Evolutionary conservation across 2,113 vertebrate species (phyloP), one percentile per base, ranked within the genome.

Genomic region (Bubo blakistoni): DNA sequence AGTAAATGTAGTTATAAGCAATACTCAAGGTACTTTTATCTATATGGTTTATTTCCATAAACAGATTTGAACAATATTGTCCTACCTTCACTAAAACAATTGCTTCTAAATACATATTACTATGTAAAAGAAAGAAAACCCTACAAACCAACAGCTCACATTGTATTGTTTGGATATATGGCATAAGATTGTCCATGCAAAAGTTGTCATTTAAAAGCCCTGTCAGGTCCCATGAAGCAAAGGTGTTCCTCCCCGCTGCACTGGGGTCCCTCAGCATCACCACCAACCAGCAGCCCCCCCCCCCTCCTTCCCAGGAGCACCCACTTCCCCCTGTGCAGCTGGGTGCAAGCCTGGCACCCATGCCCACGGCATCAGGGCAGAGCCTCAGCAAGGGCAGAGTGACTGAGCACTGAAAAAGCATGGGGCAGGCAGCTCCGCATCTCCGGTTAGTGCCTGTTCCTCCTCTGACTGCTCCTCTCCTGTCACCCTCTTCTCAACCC

Each of bases 401-500:
- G 34, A 30, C 36, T 12, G 14, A 62, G 26, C 4, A 1, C 46
- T 27, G 36, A 62, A 18, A 55, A 49, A 30, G 1, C 1, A 2
- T 16, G 7, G 6, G 8, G 2, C 20, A 70, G 17, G 57, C 40
- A 58, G 52, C 38, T 54, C 51, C 17, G 11, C 13, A 30, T 26
- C 26, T 25, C 57, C 38, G 3, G 1, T 10, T 54, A 25, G 8
- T 47, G 29, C 29, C 17, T 2, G 0, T 36, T 67, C n/a, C 25
- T 66, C 17, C 52, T 59, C 52, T 80, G 40, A 40, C 24, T 27
- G 9, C 32, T 70, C 32, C 19, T 55, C 13, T 6, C 36, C 52
- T 1, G 0, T 17, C 44, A 44, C 19, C 17, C 3, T 71, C 24
- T 15, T 71, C 13, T 30, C 26, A 7, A 13, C 5, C 11, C 1